A percentile compares a stretch with the other conserved stretches of the same genome.
Conservation (phyloP, 2,888 invertebrate species). For the Alcis repandata region DNA sequence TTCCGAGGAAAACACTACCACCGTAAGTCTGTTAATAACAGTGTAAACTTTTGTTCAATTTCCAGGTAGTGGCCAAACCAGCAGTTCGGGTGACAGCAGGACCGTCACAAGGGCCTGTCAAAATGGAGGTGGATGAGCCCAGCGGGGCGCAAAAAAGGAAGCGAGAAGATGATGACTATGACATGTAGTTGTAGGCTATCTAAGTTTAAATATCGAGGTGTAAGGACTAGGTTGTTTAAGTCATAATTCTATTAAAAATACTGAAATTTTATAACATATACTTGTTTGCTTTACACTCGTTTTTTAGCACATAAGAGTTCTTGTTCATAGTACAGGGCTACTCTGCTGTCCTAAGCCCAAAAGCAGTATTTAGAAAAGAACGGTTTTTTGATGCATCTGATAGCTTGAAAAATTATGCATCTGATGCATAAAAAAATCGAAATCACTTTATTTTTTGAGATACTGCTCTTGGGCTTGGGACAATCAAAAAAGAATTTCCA, state of each 20-base stretch:
- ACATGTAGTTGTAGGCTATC: slow-evolving; percentile 61
- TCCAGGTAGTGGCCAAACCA: slow-evolving; percentile 78
- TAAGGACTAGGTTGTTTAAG: slow-evolving; percentile 23
- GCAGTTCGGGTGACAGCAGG: slow-evolving; percentile 78
- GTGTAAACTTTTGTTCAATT: slow-evolving; percentile 7
- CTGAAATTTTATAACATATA: slow-evolving; percentile 6
- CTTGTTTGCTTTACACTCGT: slow-evolving; percentile 16
- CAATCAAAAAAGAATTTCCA: too few species aligned
- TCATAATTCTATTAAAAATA: slow-evolving; percentile 17
- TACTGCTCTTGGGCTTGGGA: too few species aligned
- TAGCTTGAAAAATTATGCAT: too few species aligned
- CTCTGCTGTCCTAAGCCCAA: too few species aligned
- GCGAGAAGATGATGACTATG: slow-evolving; percentile 89
- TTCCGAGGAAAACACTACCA: too few species aligned
- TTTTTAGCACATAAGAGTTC: too few species aligned
- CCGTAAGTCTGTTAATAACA: not conserved
- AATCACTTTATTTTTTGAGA: too few species aligned
- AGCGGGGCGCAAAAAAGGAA: slow-evolving; percentile 86
- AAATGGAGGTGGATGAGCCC: slow-evolving; percentile 87
- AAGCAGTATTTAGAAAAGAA: too few species aligned
- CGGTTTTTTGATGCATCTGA: too few species aligned
- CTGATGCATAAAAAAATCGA: too few species aligned
- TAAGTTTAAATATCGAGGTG: not conserved
- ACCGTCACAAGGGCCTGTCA: slow-evolving; percentile 76
- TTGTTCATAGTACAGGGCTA: too few species aligned